A percentile compares a stretch with the other conserved stretches of the same genome.
phyloP scores from a whole-genome alignment of 1,140 invertebrate species.

The Gryon sp. region DNA sequence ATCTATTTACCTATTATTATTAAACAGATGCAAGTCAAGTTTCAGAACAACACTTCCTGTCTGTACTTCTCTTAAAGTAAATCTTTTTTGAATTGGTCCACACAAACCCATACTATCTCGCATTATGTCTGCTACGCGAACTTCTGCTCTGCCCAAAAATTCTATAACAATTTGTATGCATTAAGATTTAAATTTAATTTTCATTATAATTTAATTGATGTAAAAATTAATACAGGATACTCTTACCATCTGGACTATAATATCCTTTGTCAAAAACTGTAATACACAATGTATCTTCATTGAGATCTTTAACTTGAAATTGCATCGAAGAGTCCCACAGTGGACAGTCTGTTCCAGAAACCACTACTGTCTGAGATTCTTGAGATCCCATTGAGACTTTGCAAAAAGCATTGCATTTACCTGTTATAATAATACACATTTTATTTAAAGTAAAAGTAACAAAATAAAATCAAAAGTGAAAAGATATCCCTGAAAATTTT shows the following conservation, averaged over 20 bases:
- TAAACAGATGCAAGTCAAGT: slow-evolving; percentile 84
- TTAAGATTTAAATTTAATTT: too few relatives aligned
- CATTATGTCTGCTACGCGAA: slow-evolving; percentile 85
- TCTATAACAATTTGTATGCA: slow-evolving; percentile 80
- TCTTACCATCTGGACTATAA: slow-evolving; percentile 87
- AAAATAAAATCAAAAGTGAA: too few relatives aligned
- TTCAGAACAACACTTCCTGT: slow-evolving; percentile 87
- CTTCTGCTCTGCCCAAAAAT: slow-evolving; percentile 88
- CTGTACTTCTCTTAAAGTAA: slow-evolving; percentile 86
- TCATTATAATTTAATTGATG: slow-evolving; percentile 26
- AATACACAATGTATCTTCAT: slow-evolving; percentile 87
- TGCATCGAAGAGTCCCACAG: slow-evolving; percentile 92
- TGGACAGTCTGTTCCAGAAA: slow-evolving; percentile 81
- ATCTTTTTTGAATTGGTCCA: slow-evolving; percentile 85
- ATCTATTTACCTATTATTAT: slow-evolving; percentile 30
- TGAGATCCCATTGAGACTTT: slow-evolving; percentile 89
- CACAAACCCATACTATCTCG: slow-evolving; percentile 82
- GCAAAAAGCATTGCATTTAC: slow-evolving; percentile 85
- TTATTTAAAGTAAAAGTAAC: too few relatives aligned
- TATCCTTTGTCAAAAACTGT: slow-evolving; percentile 89
- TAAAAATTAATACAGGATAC: slow-evolving; percentile 30
- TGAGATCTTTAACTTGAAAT: slow-evolving; percentile 87
- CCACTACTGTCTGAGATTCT: slow-evolving; percentile 85
- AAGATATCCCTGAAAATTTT: too few relatives aligned
- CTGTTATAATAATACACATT: slow-evolving; percentile 56